Conservation (phyloP, 2,888 invertebrate genomes). For the Parapristionchus giblindavisi region DNA sequence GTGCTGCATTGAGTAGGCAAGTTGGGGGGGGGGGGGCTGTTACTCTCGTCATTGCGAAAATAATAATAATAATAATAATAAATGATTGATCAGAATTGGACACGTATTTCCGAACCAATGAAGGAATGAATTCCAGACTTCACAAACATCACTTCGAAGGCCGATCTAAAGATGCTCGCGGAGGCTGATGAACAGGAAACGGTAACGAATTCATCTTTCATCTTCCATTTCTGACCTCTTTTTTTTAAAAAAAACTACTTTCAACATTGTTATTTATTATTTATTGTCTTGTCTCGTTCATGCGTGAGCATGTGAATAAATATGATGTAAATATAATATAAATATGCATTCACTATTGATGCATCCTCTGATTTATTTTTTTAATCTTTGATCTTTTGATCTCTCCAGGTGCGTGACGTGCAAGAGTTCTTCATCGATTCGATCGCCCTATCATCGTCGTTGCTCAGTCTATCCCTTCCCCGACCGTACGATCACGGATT, state of each 20-base stretch:
- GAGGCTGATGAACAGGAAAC: conserved; percentile 98
- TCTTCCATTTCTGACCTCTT: neutral
- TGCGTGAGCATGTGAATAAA: neutral
- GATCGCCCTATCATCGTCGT: conserved; percentile 48
- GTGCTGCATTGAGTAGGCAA: too few relatives aligned
- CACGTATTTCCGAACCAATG: too few relatives aligned
- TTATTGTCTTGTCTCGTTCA: neutral
- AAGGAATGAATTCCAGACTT: conserved; percentile 78
- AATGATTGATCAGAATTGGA: too few relatives aligned
- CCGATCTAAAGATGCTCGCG: conserved; percentile 92
- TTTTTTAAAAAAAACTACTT: neutral
- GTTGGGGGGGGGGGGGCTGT: too few relatives aligned
- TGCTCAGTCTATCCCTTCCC: conserved; percentile 44
- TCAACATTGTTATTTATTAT: neutral
- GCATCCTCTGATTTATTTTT: conserved; percentile 70
- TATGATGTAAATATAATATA: neutral
- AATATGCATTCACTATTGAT: neutral
- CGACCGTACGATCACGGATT: conserved; percentile 42
- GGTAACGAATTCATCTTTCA: conserved; percentile 73
- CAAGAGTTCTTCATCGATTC: conserved; percentile 93
- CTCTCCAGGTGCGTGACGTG: conserved; percentile 59
- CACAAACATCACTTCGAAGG: conserved; percentile 95
- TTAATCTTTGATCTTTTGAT: conserved; percentile 74
- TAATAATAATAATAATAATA: too few relatives aligned
- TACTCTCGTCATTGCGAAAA: too few relatives aligned